Evolutionary conservation across 2,113 vertebrate species (phyloP), one percentile per base, ranked within the genome.

Genomic region (Microtus ochrogaster): DNA sequence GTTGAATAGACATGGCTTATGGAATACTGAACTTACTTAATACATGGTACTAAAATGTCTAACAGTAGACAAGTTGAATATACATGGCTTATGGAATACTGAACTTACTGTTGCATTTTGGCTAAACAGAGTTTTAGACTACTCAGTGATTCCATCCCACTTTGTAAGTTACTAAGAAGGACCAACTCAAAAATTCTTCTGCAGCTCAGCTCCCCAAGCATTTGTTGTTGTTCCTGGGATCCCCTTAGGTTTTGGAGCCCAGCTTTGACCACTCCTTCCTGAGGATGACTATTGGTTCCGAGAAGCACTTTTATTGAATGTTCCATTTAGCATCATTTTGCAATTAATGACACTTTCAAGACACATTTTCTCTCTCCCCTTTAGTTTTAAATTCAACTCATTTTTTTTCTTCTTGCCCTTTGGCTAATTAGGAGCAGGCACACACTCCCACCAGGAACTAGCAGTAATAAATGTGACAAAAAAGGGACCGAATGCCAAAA

Each of bases 181-280:
- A 92, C 82, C 94, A 74, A 95, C 92, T 95, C 96, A 94, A 92
- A 97, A 95, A 79, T 91, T 89, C 88, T 97, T 91, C 95, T 94
- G 88, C 91, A 97, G 94, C 91, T 95, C 92, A 95, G 89, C 96
- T 96, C 95, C 95, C 95, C 94, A 97, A 85, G 95, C 97, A 92
- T 95, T 97, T 97, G 97, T 94, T 98, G 98, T 98, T 98, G 98
- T 98, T 98, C 97, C 97, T 92, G 97, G 98, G 97, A 98, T 98
- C 98, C 98, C 98, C 98, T 98, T 63, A 87, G 98, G 97, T 97
- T 98, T 98, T 97, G 74, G 97, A 97, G 98, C 97, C 97, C 96
- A 95, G 96, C 97, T 98, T 98, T 97, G 98, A 97, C 94, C 97
- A 97, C 97, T 97, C 96, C 98, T 98, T 98, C 97, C 97, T 96